Conservation (phyloP, 2,888 invertebrate genomes). For the Buathra laborator region DNA sequence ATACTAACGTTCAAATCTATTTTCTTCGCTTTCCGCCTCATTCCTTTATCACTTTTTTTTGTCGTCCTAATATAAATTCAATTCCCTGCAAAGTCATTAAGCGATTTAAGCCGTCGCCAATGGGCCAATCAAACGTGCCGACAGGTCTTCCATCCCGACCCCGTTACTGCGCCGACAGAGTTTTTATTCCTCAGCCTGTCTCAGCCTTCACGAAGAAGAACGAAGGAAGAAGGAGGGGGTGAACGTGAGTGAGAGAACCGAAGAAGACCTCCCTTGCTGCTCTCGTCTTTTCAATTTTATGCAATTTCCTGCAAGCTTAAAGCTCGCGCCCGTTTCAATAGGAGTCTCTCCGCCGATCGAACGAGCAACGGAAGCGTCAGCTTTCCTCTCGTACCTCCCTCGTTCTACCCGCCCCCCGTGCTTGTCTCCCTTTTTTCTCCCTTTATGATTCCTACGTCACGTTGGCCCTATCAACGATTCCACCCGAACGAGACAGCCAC, state of each 20-base stretch:
- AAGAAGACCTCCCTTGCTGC: constrained; percentile 45
- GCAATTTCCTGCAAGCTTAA: constrained; percentile 76
- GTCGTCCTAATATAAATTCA: constrained; percentile 23
- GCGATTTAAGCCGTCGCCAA: constrained; percentile 69
- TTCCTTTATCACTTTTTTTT: constrained; percentile 14
- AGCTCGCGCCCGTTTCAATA: constrained; percentile 77
- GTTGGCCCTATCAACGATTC: constrained; percentile 56
- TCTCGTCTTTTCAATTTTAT: constrained; percentile 77
- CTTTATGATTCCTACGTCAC: constrained; percentile 60
- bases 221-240: constrained; percentile 24
- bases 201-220: constrained; percentile 28
- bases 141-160: constrained; percentile 65
- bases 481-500: constrained; percentile 66
- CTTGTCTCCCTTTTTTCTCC: constrained; percentile 49
- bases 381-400: constrained; percentile 59
- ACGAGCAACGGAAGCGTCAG: constrained; percentile 72
- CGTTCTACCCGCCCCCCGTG: constrained; percentile 8
- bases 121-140: constrained; percentile 68
- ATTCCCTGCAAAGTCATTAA: constrained; percentile 67
- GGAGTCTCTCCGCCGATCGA: constrained; percentile 74
- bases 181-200: constrained; percentile 60
- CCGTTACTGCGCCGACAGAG: constrained; percentile 25
- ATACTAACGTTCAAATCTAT: background rate
- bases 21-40: constrained; percentile 2
- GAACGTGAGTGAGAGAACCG: constrained; percentile 21